Evolutionary conservation across 2,888 invertebrate genomes (phyloP), one percentile per base, ranked within the genome.

Genomic region (Drosophila birchii): DNA sequence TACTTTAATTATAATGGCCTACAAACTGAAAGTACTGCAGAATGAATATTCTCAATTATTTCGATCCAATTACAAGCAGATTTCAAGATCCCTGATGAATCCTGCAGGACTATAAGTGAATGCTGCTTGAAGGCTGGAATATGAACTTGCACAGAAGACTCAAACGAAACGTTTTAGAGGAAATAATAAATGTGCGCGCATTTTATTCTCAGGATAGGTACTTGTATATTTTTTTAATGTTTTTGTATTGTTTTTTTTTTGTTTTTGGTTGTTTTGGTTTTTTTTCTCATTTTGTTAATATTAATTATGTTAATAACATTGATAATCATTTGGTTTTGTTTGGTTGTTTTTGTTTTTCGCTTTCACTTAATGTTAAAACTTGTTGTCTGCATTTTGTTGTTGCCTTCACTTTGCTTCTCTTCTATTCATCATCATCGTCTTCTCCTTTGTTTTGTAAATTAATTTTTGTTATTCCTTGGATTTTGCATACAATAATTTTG

Each of bases 281-380:
- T 80, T 83, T 78, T 80, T 82, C 78, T 78, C 80, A 70, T 72
- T 83, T 81, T 89, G 84, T 88, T 90, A 89, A 91, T 91, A 87
- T 89, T 91, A 91, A 89, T 88, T 88, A 88, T 91, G 89, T 89
- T 91, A 91, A 90, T 91, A 91, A 91, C 91, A 91, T 91, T 91
- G 91, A 91, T 91, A 91, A 90, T 91, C 81, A 83, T 86, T 87
- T 80, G 79, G 78, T 70, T 78, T 71, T 72, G 58, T 68, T 76
- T 80, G 68, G 57, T 66, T 74, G 51, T 34, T 78, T 59, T 62
- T 78, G 64, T 63, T 54, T 70, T 75, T 81, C 63, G 51, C 78
- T 70, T 81, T 91, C 76, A 80, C 88, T 83, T 90, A 88, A 85
- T 80, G 75, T 80, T 88, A 89, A 88, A 82, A 79, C 75, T 80